These are phyloP conservation scores for Diglossa cyanea DNA, from an alignment of 2,797 vertebrate genomes.

Conservation along the genomic window DNA sequence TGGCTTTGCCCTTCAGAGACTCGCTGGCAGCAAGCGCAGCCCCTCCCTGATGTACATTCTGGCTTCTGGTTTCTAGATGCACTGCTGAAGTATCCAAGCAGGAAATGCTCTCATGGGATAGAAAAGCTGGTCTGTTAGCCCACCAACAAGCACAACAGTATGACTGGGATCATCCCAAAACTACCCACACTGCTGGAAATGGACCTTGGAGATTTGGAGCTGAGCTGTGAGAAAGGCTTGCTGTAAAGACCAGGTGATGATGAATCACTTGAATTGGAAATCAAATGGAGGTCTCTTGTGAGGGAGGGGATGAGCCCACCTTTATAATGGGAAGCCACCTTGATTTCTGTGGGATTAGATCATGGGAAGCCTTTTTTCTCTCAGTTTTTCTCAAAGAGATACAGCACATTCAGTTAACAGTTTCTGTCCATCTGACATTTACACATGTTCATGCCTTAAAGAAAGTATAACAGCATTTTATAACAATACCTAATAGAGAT, in stretches of 20 bases:
- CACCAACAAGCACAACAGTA: background rate
- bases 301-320: background rate
- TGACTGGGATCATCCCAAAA: background rate
- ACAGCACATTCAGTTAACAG: background rate
- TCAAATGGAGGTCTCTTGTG: background rate
- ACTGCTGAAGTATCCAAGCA: background rate
- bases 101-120: background rate
- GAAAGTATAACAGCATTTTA: background rate
- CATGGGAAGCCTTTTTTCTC: background rate
- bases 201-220: background rate
- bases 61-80: background rate
- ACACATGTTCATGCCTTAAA: background rate
- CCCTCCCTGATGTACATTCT: fast-evolving
- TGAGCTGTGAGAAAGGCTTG: background rate
- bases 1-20: background rate
- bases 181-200: background rate
- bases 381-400: background rate
- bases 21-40: fast-evolving
- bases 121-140: background rate
- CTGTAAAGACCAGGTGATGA: background rate
- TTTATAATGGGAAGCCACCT: background rate
- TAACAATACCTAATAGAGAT: constrained; percentile 15
- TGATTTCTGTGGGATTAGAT: background rate
- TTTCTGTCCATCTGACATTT: background rate
- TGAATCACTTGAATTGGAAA: background rate